These are phyloP conservation scores for Eupithecia dodoneata DNA, from an alignment of 2,888 invertebrate species.

Conservation along the genomic window DNA sequence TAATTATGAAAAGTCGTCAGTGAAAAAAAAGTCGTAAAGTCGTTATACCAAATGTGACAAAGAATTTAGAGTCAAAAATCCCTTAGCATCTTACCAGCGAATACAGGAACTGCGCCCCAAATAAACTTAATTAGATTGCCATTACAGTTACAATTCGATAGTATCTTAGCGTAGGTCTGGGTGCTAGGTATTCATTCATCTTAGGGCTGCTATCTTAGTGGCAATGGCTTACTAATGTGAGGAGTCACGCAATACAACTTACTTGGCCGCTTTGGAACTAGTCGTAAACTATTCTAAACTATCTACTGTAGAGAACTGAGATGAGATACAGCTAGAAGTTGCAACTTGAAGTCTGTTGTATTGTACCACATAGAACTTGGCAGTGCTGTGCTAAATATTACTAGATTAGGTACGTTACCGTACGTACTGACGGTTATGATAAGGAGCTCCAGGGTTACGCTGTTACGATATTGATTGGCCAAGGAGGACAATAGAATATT, in stretches of 20 bases:
- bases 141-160: conserved; percentile 22
- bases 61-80: not conserved
- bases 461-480: not conserved
- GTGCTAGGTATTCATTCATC: conserved; percentile 25
- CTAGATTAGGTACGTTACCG: not conserved
- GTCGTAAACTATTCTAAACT: conserved; percentile 29
- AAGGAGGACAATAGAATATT: not conserved
- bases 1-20: too few relatives aligned
- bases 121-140: conserved; percentile 23
- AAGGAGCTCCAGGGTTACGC: not conserved
- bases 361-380: not conserved
- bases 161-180: conserved; percentile 22
- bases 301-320: not conserved
- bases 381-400: not conserved
- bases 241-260: conserved; percentile 72
- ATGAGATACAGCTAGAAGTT: not conserved
- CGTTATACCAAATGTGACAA: not conserved
- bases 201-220: conserved; percentile 64
- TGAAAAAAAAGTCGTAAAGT: too few relatives aligned
- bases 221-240: conserved; percentile 70
- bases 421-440: not conserved
- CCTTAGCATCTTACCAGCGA: not conserved
- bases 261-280: conserved; percentile 47
- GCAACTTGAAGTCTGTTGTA: not conserved
- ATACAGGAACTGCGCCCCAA: conserved; percentile 8